A percentile compares a stretch with the other conserved stretches of the same genome.
Conservation (phyloP, 2,113 vertebrate species). For the Abramis brama region DNA sequence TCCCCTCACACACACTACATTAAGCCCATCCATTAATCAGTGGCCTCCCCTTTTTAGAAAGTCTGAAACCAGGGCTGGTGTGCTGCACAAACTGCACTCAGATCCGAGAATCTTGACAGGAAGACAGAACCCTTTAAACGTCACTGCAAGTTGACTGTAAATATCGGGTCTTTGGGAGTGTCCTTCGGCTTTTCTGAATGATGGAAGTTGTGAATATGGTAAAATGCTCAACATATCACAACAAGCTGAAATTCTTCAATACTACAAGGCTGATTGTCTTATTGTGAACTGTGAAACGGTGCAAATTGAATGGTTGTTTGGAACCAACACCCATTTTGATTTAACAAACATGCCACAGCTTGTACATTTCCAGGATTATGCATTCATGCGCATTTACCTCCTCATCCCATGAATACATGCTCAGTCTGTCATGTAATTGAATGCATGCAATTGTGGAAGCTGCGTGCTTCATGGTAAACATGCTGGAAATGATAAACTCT, state of each 20-base stretch:
- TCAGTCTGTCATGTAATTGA: constrained; percentile 14
- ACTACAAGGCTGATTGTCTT: not conserved
- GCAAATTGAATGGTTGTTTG: not conserved
- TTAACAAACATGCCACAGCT: constrained; percentile 17
- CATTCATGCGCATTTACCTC: constrained; percentile 16
- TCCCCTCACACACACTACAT: constrained; percentile 1
- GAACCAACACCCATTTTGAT: constrained; percentile 16
- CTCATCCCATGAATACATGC: not conserved
- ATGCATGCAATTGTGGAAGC: constrained; percentile 11
- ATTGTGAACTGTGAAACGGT: not conserved
- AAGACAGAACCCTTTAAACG: not conserved
- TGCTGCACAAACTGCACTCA: not conserved
- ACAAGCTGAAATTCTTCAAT: not conserved
- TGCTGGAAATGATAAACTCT: not conserved
- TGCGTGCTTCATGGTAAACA: not conserved
- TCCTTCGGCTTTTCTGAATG: not conserved
- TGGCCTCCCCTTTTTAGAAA: not conserved
- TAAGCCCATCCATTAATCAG: not conserved
- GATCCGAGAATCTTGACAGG: not conserved
- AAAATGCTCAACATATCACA: not conserved
- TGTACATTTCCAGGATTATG: not conserved
- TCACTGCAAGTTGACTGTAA: not conserved
- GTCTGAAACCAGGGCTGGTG: not conserved
- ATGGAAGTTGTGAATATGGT: not conserved
- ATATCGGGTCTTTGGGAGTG: constrained; percentile 2